Percentiles rank a stretch among this genome's conserved stretches.
Conservation (phyloP, 2,797 vertebrate species). For the Ptychobarbus kaznakovi region DNA sequence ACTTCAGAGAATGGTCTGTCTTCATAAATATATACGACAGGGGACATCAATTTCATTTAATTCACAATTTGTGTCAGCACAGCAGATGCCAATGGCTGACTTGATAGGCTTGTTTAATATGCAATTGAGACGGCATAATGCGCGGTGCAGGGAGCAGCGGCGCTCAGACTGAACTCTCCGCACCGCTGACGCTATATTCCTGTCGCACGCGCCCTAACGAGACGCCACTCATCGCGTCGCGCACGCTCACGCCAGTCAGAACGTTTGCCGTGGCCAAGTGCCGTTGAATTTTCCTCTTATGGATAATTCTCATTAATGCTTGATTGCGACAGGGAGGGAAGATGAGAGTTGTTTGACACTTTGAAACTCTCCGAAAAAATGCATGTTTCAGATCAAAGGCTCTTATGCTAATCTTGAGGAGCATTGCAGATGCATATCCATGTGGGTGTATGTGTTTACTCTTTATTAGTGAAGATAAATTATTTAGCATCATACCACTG, state of each 20-base stretch:
- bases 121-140: conserved; percentile 92
- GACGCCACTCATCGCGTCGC: conserved; percentile 80
- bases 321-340: conserved; percentile 84
- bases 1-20: conserved; percentile 96
- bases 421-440: conserved; percentile 38
- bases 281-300: conserved; percentile 81
- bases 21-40: conserved; percentile 95
- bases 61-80: conserved; percentile 99
- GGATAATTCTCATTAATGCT: conserved; percentile 85
- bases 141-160: conserved; percentile 87
- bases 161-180: conserved; percentile 89
- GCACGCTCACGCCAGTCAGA: conserved; percentile 75
- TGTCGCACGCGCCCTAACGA: conserved; percentile 78
- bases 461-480: conserved; percentile 13
- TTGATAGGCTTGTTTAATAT: conserved; percentile 97
- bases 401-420: conserved; percentile 54
- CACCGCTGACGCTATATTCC: conserved; percentile 88
- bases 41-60: conserved; percentile 99
- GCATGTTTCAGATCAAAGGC: conserved; percentile 61
- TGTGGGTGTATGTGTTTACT: conserved; percentile 25
- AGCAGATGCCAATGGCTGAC: conserved; percentile 95
- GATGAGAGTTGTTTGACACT: conserved; percentile 71
- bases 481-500: conserved; percentile 2
- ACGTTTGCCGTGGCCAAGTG: conserved; percentile 80
- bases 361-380: conserved; percentile 43